Percentiles rank a stretch among this genome's conserved stretches.
phyloP scores from a whole-genome alignment of 2,797 vertebrate genomes.

The Channa striata region DNA sequence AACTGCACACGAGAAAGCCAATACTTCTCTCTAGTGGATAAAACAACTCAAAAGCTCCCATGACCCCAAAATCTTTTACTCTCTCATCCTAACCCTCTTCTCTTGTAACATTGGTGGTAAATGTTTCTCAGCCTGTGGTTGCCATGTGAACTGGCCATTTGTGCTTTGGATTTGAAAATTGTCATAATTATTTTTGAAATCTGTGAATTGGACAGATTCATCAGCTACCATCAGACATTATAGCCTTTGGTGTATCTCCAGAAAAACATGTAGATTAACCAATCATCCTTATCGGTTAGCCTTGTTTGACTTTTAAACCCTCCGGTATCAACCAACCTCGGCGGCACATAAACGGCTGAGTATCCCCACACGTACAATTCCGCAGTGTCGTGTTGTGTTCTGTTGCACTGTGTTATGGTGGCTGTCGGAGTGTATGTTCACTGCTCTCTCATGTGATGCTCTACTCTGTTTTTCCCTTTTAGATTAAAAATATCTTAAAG shows the following conservation, averaged over 20 bases:
- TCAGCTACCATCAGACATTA: constrained; percentile 42
- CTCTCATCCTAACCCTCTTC: constrained; percentile 46
- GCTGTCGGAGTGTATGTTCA: constrained; percentile 51
- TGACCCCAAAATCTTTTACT: constrained; percentile 41
- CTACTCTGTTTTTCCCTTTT: constrained; percentile 80
- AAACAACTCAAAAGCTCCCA: constrained; percentile 53
- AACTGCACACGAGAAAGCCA: constrained; percentile 34
- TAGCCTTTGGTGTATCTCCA: constrained; percentile 19
- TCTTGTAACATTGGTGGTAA: constrained; percentile 34
- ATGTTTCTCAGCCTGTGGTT: constrained; percentile 60
- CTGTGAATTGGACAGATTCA: constrained; percentile 34
- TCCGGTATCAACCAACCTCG: constrained; percentile 58
- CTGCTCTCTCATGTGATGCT: constrained; percentile 81
- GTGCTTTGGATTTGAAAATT: constrained; percentile 46
- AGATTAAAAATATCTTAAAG: constrained; percentile 87
- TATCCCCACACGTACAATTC: constrained; percentile 6
- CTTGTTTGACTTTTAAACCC: constrained; percentile 49
- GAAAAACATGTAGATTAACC: constrained; percentile 50
- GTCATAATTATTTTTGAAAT: constrained; percentile 32
- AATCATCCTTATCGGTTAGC: constrained; percentile 45
- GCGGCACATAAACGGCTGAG: constrained; percentile 49
- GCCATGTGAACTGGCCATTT: constrained; percentile 61
- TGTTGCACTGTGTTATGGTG: constrained; percentile 46
- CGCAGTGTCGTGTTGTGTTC: constrained; percentile 61
- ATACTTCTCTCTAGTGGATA: constrained; percentile 28